phyloP scores from a whole-genome alignment of 1,140 invertebrate species.

The Reticulitermes speratus region DNA sequence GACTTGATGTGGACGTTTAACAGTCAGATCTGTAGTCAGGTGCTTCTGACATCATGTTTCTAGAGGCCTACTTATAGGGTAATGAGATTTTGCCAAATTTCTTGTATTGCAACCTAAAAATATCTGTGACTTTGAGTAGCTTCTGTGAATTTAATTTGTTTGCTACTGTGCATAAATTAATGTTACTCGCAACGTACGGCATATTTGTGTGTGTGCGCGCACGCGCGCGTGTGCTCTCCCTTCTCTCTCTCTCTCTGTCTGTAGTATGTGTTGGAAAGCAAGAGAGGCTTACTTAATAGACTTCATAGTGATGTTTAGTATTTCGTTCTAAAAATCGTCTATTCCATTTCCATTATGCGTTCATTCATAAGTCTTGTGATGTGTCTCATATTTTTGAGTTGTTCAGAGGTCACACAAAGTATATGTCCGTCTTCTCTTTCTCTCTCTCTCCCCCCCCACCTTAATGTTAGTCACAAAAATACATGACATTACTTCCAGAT shows the following conservation, averaged over 20 bases:
- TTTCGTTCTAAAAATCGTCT: slow-evolving; percentile 1
- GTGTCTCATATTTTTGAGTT: not conserved
- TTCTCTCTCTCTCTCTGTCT: too few species aligned
- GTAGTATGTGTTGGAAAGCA: too few species aligned
- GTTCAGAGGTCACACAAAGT: not conserved
- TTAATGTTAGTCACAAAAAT: not conserved
- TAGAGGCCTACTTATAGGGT: not conserved
- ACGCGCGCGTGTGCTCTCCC: too few species aligned
- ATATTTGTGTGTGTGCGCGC: not conserved
- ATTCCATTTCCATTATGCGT: not conserved
- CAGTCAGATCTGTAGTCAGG: not conserved
- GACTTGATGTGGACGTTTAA: too few species aligned
- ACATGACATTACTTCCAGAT: not conserved
- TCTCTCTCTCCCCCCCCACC: too few species aligned
- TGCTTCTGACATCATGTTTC: not conserved
- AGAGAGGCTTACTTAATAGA: too few species aligned
- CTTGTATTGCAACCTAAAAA: not conserved
- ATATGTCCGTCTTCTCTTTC: not conserved
- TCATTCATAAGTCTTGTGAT: not conserved
- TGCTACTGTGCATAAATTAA: slow-evolving; percentile 13
- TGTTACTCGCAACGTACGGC: not conserved
- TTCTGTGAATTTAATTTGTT: slow-evolving; percentile 10
- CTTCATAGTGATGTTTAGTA: not conserved
- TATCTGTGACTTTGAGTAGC: not conserved
- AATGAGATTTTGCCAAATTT: not conserved